Conservation (phyloP, 2,797 vertebrate species). For the Rhinophrynus dorsalis region DNA sequence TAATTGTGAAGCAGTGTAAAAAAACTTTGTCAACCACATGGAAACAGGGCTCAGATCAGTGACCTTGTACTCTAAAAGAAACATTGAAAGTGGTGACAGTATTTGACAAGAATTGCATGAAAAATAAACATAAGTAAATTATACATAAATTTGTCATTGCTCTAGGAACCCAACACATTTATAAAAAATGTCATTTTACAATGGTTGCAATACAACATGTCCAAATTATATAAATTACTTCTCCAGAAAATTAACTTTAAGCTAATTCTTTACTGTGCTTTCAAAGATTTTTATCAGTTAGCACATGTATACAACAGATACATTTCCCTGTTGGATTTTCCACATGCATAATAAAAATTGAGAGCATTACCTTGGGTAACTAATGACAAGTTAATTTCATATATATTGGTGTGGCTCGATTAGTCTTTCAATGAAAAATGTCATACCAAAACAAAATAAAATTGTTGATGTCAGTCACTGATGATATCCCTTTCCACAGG, state of each 20-base stretch:
- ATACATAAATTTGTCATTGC: conserved; percentile 16
- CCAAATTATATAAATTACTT: background rate
- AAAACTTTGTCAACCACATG: too few relatives aligned
- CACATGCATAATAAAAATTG: conserved; percentile 4
- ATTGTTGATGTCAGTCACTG: conserved; percentile 20
- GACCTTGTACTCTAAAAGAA: background rate
- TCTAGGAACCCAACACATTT: conserved; percentile 14
- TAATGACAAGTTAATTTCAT: conserved; percentile 39
- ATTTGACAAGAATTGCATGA: background rate
- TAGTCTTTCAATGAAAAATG: conserved; percentile 22
- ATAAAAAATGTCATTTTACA: conserved; percentile 16
- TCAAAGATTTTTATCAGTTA: conserved; percentile 27
- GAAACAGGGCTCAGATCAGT: background rate
- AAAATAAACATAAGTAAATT: conserved; percentile 1
- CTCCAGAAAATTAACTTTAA: background rate
- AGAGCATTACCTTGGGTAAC: too few relatives aligned
- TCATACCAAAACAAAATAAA: background rate
- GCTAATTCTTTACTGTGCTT: background rate
- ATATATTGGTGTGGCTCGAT: conserved; percentile 11
- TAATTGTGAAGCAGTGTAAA: too few relatives aligned
- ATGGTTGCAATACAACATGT: conserved; percentile 1
- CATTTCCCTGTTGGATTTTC: conserved; percentile 13
- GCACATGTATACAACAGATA: background rate
- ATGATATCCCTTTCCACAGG: background rate
- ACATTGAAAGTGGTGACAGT: conserved; percentile 6